phyloP scores from a whole-genome alignment of 2,113 vertebrate genomes.

The Myrmecobius fasciatus region DNA sequence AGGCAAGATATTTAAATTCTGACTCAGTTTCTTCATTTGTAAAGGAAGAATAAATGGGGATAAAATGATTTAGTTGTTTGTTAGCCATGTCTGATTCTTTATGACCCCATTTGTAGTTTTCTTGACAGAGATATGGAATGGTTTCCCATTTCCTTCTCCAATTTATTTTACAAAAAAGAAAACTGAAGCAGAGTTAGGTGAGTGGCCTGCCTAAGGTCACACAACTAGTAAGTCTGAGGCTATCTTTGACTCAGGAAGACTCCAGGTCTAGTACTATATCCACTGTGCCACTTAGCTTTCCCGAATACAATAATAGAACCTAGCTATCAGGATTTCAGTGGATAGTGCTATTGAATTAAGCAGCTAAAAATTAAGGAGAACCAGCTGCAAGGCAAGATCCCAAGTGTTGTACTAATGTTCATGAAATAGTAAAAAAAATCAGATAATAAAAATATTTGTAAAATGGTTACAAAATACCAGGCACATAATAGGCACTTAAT shows the following conservation, averaged over 20 bases:
- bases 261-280: not conserved
- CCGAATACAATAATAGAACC: not conserved
- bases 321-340: not conserved
- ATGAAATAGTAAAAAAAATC: too few relatives aligned
- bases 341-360: too few relatives aligned
- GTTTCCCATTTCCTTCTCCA: not conserved
- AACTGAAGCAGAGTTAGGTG: not conserved
- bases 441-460: not conserved
- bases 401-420: too few relatives aligned
- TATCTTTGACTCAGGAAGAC: not conserved
- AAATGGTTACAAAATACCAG: not conserved
- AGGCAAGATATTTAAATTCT: not conserved
- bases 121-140: not conserved
- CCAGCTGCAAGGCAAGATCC: too few relatives aligned
- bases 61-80: not conserved
- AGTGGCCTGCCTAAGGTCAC: not conserved
- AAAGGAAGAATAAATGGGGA: not conserved
- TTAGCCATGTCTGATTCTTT: not conserved
- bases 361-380: too few relatives aligned
- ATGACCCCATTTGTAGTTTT: not conserved
- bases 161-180: not conserved
- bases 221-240: not conserved
- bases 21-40: not conserved
- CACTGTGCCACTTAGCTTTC: not conserved
- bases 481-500: not conserved